Evolutionary conservation across 2,888 invertebrate species (phyloP).

Genomic region (Mimumesa dahlbomi): DNA sequence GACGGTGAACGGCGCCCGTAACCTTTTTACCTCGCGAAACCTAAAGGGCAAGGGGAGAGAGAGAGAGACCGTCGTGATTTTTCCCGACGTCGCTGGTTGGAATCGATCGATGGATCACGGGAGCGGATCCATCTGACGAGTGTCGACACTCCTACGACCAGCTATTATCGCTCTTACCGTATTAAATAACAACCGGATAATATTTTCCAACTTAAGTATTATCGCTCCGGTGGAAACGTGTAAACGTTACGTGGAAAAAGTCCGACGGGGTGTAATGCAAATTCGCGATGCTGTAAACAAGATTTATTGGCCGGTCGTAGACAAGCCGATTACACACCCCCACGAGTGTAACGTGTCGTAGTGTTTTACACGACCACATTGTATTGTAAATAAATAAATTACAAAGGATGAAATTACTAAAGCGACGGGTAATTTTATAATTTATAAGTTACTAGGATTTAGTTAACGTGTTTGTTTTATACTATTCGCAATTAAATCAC

Average conservation of each 20-base stretch:
- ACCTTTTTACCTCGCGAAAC: conserved; percentile 48
- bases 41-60: conserved; percentile 50
- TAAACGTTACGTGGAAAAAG: background rate
- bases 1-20: conserved; percentile 39
- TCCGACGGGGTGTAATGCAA: conserved; percentile 24
- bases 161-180: background rate
- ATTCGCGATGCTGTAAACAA: conserved; percentile 24
- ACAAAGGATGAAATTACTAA: no score
- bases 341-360: background rate
- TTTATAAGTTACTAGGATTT: no score
- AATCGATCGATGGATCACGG: conserved; percentile 34
- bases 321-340: conserved; percentile 21
- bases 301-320: conserved; percentile 27
- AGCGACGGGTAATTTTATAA: no score
- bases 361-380: background rate
- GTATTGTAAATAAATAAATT: background rate
- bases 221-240: background rate
- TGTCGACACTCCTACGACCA: conserved; percentile 19
- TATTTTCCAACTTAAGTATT: conserved; percentile 4
- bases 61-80: conserved; percentile 25
- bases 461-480: no score
- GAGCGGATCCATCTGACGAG: background rate
- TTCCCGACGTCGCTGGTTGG: conserved; percentile 16
- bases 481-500: no score
- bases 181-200: conserved; percentile 12